Percentiles rank a stretch among this genome's conserved stretches.
phyloP scores from a whole-genome alignment of 2,113 vertebrate genomes.

The Corydoras sp. region DNA sequence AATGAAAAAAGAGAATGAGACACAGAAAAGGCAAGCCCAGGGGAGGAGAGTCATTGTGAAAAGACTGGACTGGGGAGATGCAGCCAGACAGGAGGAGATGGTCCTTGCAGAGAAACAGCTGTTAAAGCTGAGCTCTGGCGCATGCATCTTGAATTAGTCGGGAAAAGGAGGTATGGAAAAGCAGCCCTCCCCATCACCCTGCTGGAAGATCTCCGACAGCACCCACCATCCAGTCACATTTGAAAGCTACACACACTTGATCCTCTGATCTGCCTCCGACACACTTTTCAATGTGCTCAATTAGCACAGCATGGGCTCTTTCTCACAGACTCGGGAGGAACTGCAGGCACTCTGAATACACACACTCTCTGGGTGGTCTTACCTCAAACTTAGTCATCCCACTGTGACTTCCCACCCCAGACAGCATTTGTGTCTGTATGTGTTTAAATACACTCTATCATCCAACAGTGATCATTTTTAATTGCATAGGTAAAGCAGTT shows the following conservation, averaged over 20 bases:
- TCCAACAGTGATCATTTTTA: constrained; percentile 10
- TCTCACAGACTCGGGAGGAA: constrained; percentile 18
- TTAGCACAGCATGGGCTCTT: constrained; percentile 16
- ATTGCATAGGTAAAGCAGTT: neutral
- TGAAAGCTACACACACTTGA: constrained; percentile 13
- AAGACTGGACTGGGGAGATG: neutral
- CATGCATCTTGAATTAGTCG: constrained; percentile 4
- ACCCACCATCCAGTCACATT: constrained; percentile 12
- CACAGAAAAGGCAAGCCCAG: neutral
- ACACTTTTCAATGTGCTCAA: constrained; percentile 30
- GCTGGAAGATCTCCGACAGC: constrained; percentile 28
- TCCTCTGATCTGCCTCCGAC: constrained; percentile 26
- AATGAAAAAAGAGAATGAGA: neutral
- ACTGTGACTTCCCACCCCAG: constrained; percentile 24
- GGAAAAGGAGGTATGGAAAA: constrained; percentile 15
- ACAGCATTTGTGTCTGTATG: neutral
- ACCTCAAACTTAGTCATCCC: constrained; percentile 19
- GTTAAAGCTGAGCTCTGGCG: constrained; percentile 18
- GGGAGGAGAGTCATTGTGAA: neutral
- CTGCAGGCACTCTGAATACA: constrained; percentile 13
- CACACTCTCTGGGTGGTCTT: constrained; percentile 36
- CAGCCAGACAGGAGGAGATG: constrained; percentile 11
- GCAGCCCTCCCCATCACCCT: constrained; percentile 19
- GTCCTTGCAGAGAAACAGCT: constrained; percentile 20
- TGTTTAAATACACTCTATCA: constrained; percentile 27